These are phyloP conservation scores for Ammodytes marinus DNA, from an alignment of 2,113 vertebrate species.

Conservation along the genomic window DNA sequence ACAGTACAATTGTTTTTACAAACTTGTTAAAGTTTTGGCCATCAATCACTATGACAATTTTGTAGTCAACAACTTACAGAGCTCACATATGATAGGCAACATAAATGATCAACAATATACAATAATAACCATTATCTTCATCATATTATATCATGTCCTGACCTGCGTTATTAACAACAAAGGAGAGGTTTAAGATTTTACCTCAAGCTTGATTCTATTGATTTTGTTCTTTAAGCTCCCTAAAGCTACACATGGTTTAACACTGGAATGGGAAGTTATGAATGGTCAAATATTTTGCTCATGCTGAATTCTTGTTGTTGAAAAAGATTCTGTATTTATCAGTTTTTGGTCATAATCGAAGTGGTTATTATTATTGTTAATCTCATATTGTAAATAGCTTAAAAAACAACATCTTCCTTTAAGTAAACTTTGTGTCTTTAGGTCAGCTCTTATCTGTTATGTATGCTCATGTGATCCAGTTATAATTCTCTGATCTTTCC, in stretches of 20 bases:
- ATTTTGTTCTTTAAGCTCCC: not conserved
- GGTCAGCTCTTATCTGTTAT: conserved; percentile 19
- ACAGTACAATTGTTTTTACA: not conserved
- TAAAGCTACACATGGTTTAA: not conserved
- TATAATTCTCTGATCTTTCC: conserved; percentile 33
- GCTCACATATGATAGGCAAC: not conserved
- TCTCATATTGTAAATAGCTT: not conserved
- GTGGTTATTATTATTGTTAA: not conserved
- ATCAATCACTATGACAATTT: not conserved
- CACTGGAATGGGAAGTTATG: not conserved
- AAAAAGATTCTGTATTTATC: conserved; percentile 5
- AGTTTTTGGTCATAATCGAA: not conserved
- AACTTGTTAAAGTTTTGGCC: not conserved
- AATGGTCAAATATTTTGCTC: not conserved
- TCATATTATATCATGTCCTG: not conserved
- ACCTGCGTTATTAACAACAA: not conserved
- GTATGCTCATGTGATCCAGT: conserved; percentile 24
- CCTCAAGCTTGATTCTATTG: not conserved
- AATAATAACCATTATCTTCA: not conserved
- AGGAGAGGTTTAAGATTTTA: not conserved
- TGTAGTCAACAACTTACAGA: not conserved
- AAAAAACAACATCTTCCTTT: conserved; percentile 11
- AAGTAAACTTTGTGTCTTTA: not conserved
- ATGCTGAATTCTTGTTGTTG: not conserved
- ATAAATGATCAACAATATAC: not conserved